A percentile compares a stretch with the other conserved stretches of the same genome.
phyloP scores from a whole-genome alignment of 2,113 vertebrate species.

The Sturnus vulgaris region DNA sequence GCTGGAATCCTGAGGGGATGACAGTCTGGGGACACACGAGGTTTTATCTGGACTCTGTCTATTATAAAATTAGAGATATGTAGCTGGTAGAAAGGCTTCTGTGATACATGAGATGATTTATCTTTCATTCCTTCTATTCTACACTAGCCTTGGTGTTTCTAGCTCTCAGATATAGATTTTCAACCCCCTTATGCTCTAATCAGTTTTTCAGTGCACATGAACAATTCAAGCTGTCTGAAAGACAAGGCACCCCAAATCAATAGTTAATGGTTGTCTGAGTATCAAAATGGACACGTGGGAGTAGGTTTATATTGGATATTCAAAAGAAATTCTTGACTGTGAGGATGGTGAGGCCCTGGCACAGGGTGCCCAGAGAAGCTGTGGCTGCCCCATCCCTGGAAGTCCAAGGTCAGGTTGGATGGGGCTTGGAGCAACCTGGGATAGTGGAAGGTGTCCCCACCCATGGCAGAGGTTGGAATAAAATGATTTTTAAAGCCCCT shows the following conservation, averaged over 20 bases:
- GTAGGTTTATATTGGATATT: neutral
- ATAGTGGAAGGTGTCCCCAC: neutral
- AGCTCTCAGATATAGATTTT: neutral
- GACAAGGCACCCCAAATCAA: neutral
- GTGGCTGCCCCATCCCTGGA: neutral
- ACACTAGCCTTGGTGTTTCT: neutral
- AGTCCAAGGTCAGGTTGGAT: fast-evolving
- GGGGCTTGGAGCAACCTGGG: neutral
- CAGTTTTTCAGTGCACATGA: neutral
- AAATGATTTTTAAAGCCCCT: neutral
- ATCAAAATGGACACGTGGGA: neutral
- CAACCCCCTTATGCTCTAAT: neutral
- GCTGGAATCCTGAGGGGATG: neutral
- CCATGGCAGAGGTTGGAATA: neutral
- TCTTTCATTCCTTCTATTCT: neutral
- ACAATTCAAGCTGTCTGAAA: neutral
- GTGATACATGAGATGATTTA: neutral
- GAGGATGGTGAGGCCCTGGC: neutral
- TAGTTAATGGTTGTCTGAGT: neutral
- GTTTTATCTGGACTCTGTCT: neutral
- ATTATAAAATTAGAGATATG: neutral
- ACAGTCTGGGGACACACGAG: neutral
- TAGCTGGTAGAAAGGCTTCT: neutral
- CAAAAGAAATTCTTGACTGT: neutral
- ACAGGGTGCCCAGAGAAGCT: neutral